Base-by-base conservation (phyloP, 2,797 vertebrate species). In the Etheostoma perlongum region DNA sequence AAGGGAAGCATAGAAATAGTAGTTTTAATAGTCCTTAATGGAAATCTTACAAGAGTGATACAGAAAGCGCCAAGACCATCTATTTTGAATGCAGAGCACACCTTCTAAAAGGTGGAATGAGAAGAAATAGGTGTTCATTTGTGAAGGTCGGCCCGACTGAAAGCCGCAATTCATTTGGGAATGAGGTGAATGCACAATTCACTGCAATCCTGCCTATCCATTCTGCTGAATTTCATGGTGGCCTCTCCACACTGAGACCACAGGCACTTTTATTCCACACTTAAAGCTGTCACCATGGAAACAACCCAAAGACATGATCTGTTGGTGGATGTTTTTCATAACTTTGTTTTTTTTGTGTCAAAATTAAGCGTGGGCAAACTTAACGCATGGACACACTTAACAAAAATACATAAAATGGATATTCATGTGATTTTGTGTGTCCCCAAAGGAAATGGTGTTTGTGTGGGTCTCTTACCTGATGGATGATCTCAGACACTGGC, bases 401-500 rank as follows among this genome's bases (percentile, higher is more conserved):
- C 36, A 40, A 40, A 40, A 40, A 40, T 40, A 40, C 11, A 40
- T 12, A 40, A 4, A 40, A 40, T 40, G 10, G 36, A 40, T 30
- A 13, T n/a, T 21, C 2, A 2, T 68, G 71, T 16, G 10, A 30
- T 59, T 66, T 14, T 46, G 14, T 73, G 46, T n/a, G 23, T 61
- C 51, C 36, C 16, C 16, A 40, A 0, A n/a, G 30, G 59, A 67
- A 27, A 40, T 21, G 52, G 44, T 52, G 69, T 64, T 59, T 42
- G 19, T 42, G 16, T 18, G 4, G 2, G 7, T 48, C 30, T 78
- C 66, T 81, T 94, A 99, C 98, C 97, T 99, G 97, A 89, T 98
- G 98, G 92, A 99, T 98, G 90, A 99, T 99, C 91, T 97, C 96
- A 79, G 97, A 95, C 74, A 99, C 97, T 40, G 97, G 96, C 90